These are phyloP conservation scores for Xylota sylvarum DNA, from an alignment of 2,888 invertebrate species.

Conservation along the genomic window DNA sequence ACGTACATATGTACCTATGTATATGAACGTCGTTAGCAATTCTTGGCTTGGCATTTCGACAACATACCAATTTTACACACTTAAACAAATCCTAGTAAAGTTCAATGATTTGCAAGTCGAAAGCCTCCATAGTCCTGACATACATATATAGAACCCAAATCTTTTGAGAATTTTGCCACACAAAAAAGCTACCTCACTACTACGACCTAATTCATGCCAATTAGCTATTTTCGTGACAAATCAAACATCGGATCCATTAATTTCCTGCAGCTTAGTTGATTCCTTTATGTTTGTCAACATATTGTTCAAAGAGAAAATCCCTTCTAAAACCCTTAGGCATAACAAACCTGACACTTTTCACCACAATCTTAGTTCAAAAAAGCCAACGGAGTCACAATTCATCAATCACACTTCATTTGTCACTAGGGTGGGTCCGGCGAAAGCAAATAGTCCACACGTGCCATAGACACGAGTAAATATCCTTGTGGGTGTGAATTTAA, in stretches of 20 bases:
- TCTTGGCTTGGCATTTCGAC: too few relatives aligned
- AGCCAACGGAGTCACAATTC: neutral
- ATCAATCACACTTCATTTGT: slow-evolving; percentile 27
- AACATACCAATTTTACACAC: too few relatives aligned
- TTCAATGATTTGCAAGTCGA: too few relatives aligned
- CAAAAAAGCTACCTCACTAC: too few relatives aligned
- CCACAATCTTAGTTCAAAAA: slow-evolving; percentile 5
- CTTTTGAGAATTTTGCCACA: too few relatives aligned
- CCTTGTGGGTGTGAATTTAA: neutral
- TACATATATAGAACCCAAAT: too few relatives aligned
- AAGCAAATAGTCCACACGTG: slow-evolving; percentile 2
- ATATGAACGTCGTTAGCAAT: too few relatives aligned
- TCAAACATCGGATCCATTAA: neutral
- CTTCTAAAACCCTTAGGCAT: neutral
- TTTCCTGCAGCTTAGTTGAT: neutral
- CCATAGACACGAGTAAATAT: neutral
- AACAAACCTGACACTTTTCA: slow-evolving; percentile 1
- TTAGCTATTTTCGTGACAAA: neutral
- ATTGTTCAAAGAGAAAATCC: neutral
- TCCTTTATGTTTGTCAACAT: slow-evolving; percentile 5
- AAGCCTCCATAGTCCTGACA: too few relatives aligned
- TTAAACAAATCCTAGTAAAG: too few relatives aligned
- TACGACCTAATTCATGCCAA: too few relatives aligned
- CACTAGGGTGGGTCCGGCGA: neutral
- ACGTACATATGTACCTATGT: too few relatives aligned